Evolutionary conservation across 2,113 vertebrate genomes (phyloP).

Genomic region (Psittacula cyanocephala): DNA sequence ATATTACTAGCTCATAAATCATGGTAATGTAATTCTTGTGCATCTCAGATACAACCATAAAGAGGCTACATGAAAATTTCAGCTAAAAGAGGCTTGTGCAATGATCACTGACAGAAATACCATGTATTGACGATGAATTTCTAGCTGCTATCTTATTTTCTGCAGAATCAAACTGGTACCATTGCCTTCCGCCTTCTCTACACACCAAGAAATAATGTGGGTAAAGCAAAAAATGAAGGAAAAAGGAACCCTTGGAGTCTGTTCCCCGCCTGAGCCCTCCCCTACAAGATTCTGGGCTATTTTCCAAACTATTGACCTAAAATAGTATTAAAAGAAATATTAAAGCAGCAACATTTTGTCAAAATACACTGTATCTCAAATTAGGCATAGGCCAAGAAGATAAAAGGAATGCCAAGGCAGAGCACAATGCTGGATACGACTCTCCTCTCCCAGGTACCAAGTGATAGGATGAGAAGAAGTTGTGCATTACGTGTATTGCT

Average conservation of each 20-base stretch:
- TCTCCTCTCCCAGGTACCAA: not conserved
- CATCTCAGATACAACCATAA: not conserved
- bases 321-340: not conserved
- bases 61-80: not conserved
- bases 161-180: not conserved
- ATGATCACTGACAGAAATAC: not conserved
- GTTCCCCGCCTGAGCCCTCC: not conserved
- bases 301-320: not conserved
- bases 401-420: not conserved
- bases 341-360: not conserved
- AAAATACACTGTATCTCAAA: not conserved
- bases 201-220: not conserved
- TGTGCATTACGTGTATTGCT: not conserved
- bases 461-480: not conserved
- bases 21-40: not conserved
- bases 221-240: not conserved
- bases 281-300: not conserved
- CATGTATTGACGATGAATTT: not conserved
- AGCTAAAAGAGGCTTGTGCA: not conserved
- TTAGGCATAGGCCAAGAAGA: not conserved
- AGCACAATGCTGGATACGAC: not conserved
- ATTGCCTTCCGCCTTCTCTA: not conserved
- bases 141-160: not conserved
- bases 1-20: not conserved
- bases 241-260: not conserved